Evolutionary conservation across 1,140 invertebrate species (phyloP), one percentile per base, ranked within the genome.

Genomic region (Habropoda laboriosa): DNA sequence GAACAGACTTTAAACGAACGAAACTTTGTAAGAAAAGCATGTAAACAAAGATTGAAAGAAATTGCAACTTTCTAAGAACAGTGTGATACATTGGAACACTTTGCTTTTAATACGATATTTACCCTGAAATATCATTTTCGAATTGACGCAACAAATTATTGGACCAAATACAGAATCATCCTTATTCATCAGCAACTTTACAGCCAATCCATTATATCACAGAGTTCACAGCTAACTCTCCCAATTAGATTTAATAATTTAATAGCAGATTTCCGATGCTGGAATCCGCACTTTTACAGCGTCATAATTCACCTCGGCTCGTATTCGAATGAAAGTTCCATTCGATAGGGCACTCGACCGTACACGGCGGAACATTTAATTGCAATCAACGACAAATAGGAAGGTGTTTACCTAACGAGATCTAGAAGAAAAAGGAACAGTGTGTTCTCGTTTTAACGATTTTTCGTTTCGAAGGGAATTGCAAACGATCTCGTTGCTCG

Each of bases 401-500:
- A 8, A 49, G 24, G 49, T 18, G 24, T 60, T 58, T 42, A 51
- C 73, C 30, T 45, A 66, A 76, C 74, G 40, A 76, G 53, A 68
- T 51, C 63, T 55, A 32, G n/a, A 6, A 32, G 30, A 18, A 40
- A 42, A 32, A 30, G 10, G 21, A 21, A 66, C n/a, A 47, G 24
- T 6, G n/a, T 24, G 58, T 57, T 75, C 64, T 21, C 42, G 57
- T 64, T 78, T n/a, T 42, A 66, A 55, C 16, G 30, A 81, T 67
- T 63, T 55, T 71, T 68, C 60, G 27, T 35, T 30, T 49, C 47
- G 32, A 55, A 66, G 16, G 8, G 35, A 61, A 71, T 71, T 35
- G 55, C 55, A 42, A 78, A 71, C 75, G 75, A 71, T 78, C 45
- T 78, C 75, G 66, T 71, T 71, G 61, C 53, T 70, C 67, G 38